Percentiles rank a stretch among this genome's conserved stretches.
Conservation (phyloP, 2,797 vertebrate genomes). For the Loriculus beryllinus region DNA sequence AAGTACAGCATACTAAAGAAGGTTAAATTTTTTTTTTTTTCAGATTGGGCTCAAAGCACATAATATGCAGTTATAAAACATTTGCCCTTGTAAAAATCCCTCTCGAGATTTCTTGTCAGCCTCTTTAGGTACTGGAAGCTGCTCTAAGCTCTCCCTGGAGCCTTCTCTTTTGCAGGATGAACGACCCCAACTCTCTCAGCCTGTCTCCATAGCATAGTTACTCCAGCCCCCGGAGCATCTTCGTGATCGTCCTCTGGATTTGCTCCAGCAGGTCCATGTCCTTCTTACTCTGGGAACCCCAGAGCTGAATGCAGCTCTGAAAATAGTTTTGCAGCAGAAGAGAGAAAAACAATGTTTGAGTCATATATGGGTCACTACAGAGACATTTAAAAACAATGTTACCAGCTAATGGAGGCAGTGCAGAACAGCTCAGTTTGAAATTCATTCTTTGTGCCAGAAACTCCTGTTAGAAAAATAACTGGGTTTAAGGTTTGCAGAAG, state of each 20-base stretch:
- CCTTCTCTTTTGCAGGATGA: neutral
- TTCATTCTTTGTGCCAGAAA: neutral
- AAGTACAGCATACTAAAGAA: neutral
- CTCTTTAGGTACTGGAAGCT: neutral
- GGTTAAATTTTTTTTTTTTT: neutral
- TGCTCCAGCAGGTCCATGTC: fast-evolving
- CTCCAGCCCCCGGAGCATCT: neutral
- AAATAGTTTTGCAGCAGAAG: neutral
- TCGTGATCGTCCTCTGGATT: neutral
- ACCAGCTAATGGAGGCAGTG: neutral
- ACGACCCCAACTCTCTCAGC: neutral
- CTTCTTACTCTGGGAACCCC: neutral
- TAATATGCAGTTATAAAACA: neutral
- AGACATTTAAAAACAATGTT: neutral
- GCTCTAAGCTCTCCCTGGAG: neutral
- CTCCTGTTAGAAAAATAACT: neutral
- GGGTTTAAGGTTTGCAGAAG: neutral
- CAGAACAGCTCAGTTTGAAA: neutral
- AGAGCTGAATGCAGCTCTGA: neutral
- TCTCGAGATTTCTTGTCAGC: neutral
- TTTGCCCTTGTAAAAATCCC: neutral
- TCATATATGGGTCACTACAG: neutral
- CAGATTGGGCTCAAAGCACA: neutral
- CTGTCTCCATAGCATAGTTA: neutral
- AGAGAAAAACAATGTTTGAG: neutral